phyloP scores from a whole-genome alignment of 2,888 invertebrate species.

The Phymatocera aterrima region DNA sequence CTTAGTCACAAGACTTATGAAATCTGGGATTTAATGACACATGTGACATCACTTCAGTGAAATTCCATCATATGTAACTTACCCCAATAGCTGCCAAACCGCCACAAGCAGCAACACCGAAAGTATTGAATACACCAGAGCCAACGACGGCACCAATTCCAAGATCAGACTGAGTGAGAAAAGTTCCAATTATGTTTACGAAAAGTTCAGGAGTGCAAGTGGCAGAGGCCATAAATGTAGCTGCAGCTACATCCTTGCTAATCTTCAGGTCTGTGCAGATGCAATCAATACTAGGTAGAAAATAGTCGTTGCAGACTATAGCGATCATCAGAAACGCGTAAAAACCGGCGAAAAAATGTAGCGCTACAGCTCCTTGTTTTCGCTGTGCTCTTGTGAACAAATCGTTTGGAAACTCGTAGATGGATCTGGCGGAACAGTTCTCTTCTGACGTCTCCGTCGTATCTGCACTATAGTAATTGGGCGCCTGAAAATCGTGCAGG shows the following conservation, averaged over 20 bases:
- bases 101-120: constrained; percentile 90
- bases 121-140: constrained; percentile 90
- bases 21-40: background rate
- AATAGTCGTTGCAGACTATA: constrained; percentile 93
- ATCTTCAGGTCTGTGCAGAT: constrained; percentile 89
- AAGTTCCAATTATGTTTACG: constrained; percentile 92
- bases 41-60: background rate
- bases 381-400: constrained; percentile 81
- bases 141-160: constrained; percentile 93
- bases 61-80: constrained; percentile 56
- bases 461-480: background rate
- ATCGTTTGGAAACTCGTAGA: constrained; percentile 79
- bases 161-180: constrained; percentile 88
- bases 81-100: constrained; percentile 85
- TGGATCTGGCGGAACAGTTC: constrained; percentile 69
- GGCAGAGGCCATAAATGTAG: constrained; percentile 97
- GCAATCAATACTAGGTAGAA: constrained; percentile 91
- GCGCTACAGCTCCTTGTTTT: constrained; percentile 84
- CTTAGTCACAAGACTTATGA: background rate
- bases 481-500: too few species aligned
- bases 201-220: constrained; percentile 97
- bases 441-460: background rate
- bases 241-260: constrained; percentile 94
- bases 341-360: constrained; percentile 86
- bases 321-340: constrained; percentile 93